Evolutionary conservation across 2,113 vertebrate genomes (phyloP).

Genomic region (Gnathonemus echidnorhynchus): DNA sequence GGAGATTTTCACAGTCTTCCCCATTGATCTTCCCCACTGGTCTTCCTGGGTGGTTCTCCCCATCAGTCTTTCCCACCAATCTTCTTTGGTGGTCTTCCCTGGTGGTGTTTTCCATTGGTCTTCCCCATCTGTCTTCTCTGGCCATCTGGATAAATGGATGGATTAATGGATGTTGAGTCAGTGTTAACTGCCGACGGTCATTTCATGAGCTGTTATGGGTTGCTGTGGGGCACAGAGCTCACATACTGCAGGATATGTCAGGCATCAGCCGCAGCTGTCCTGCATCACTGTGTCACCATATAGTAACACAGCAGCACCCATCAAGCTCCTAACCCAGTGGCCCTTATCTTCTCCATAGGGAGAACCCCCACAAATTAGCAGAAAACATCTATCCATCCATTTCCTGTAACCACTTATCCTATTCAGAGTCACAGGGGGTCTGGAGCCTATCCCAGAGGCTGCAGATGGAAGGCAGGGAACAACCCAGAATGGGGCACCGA

Average conservation of each 20-base stretch:
- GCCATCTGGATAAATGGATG: too few relatives aligned
- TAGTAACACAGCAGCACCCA: neutral
- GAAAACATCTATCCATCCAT: neutral
- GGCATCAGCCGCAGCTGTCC: too few relatives aligned
- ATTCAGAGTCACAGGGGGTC: neutral
- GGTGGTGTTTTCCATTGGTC: neutral
- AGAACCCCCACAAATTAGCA: neutral
- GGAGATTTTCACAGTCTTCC: neutral
- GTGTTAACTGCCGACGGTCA: too few relatives aligned
- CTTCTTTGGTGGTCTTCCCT: neutral
- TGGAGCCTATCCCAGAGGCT: neutral
- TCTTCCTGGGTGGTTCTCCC: neutral
- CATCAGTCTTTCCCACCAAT: neutral
- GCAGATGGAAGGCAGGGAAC: neutral
- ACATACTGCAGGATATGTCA: too few relatives aligned
- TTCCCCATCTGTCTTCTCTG: neutral
- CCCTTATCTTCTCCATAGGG: neutral
- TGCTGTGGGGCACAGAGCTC: too few relatives aligned
- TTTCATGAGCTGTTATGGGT: too few relatives aligned
- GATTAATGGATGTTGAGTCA: too few relatives aligned
- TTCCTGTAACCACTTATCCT: neutral
- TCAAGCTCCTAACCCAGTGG: neutral
- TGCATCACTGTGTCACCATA: neutral
- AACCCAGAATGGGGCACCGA: neutral
- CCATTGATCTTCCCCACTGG: neutral